Evolutionary conservation across 2,888 invertebrate genomes (phyloP).

Genomic region (Drosophila monieri): DNA sequence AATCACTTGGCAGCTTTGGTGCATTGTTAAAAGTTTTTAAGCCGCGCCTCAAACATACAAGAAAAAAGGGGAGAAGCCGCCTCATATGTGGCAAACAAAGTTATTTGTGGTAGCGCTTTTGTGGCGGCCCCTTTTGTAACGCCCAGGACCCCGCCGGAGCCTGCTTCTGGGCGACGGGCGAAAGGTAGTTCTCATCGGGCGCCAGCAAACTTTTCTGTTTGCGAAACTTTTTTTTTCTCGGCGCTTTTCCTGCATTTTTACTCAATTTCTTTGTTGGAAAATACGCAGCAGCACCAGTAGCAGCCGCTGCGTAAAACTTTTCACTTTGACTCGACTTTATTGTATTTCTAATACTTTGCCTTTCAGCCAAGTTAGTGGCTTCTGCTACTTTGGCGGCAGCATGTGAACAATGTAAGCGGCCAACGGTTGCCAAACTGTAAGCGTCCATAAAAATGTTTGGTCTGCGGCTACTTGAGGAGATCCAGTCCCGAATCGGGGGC

Average conservation of each 20-base stretch:
- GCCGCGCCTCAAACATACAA: slow-evolving; percentile 74
- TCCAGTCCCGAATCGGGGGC: not conserved
- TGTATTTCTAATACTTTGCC: slow-evolving; percentile 81
- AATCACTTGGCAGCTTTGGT: slow-evolving; percentile 81
- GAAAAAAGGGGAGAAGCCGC: slow-evolving; percentile 12
- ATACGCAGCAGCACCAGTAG: slow-evolving; percentile 51
- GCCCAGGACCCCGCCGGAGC: not conserved
- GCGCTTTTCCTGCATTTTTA: slow-evolving; percentile 49
- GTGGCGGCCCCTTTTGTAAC: slow-evolving; percentile 40
- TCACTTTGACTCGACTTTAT: slow-evolving; percentile 81
- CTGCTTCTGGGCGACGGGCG: slow-evolving; percentile 1
- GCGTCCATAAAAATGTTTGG: slow-evolving; percentile 79
- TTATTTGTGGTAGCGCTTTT: slow-evolving; percentile 80
- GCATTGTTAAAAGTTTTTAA: slow-evolving; percentile 81
- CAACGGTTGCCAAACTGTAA: slow-evolving; percentile 72
- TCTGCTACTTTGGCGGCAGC: slow-evolving; percentile 49
- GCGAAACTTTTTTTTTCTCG: slow-evolving; percentile 52
- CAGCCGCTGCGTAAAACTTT: slow-evolving; percentile 79
- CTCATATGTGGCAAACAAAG: slow-evolving; percentile 75
- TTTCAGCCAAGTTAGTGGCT: slow-evolving; percentile 72
- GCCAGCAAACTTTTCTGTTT: slow-evolving; percentile 75
- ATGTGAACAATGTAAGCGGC: slow-evolving; percentile 79
- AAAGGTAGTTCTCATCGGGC: slow-evolving; percentile 40
- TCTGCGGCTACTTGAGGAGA: slow-evolving; percentile 57
- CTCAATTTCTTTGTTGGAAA: slow-evolving; percentile 66